A percentile compares a stretch with the other conserved stretches of the same genome.
Evolutionary conservation across 2,113 vertebrate species (phyloP).

Genomic region (Trichomycterus rosablanca): DNA sequence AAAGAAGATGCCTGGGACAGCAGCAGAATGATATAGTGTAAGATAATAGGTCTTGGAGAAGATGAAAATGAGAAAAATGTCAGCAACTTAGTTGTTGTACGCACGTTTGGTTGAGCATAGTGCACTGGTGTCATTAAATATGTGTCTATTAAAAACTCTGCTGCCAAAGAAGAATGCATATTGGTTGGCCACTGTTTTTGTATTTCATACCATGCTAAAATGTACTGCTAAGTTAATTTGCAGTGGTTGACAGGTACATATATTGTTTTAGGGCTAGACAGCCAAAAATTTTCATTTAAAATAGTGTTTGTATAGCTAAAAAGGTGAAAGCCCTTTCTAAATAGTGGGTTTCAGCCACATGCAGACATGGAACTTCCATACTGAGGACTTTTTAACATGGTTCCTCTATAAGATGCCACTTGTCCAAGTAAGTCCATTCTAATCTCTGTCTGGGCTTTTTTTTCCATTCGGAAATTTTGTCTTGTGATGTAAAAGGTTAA

Average conservation of each 20-base stretch:
- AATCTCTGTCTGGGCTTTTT: too few species aligned
- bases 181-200: neutral
- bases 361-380: too few species aligned
- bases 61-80: slow-evolving; percentile 2
- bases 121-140: neutral
- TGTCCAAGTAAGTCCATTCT: too few species aligned
- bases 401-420: too few species aligned
- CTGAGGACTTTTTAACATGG: too few species aligned
- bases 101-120: neutral
- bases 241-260: neutral
- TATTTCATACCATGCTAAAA: neutral
- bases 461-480: too few species aligned
- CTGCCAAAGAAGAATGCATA: neutral
- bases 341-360: too few species aligned
- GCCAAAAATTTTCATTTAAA: too few species aligned
- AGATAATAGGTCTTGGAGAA: slow-evolving; percentile 20
- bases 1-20: slow-evolving; percentile 49
- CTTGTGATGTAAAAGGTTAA: too few species aligned
- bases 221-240: neutral
- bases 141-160: neutral
- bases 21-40: slow-evolving; percentile 28
- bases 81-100: neutral
- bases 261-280: neutral
- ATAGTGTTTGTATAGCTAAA: too few species aligned
- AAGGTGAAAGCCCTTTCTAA: too few species aligned